Conservation (phyloP, 1,140 invertebrate genomes). For the Diorhabda carinulata region DNA sequence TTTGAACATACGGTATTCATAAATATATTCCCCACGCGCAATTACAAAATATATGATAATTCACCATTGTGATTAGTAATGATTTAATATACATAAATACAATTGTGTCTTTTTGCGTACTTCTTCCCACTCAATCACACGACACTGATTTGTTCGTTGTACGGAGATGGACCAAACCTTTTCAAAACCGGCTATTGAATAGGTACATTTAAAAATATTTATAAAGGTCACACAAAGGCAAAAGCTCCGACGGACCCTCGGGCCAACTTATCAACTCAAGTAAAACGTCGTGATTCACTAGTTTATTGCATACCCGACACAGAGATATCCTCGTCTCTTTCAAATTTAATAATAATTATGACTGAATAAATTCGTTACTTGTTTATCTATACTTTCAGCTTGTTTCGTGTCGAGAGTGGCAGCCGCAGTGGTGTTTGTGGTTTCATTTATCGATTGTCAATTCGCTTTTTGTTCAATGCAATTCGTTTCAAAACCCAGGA, state of each 20-base stretch:
- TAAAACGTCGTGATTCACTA: constrained; percentile 23
- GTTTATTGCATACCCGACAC: neutral
- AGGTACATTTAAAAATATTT: constrained; percentile 11
- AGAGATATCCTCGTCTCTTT: constrained; percentile 6
- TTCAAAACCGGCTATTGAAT: constrained; percentile 19
- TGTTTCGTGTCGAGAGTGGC: constrained; percentile 47
- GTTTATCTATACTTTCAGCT: constrained; percentile 42
- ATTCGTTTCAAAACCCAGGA: constrained; percentile 31
- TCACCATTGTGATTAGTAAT: too few species aligned
- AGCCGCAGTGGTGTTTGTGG: constrained; percentile 46
- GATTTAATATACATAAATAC: too few species aligned
- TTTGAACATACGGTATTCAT: too few species aligned
- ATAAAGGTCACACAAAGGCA: constrained; percentile 19
- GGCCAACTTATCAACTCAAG: constrained; percentile 6
- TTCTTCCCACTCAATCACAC: neutral
- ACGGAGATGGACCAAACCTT: constrained; percentile 11
- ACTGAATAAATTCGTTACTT: constrained; percentile 16
- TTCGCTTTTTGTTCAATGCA: constrained; percentile 53
- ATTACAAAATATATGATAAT: too few species aligned
- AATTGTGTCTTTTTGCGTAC: too few species aligned
- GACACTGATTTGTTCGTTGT: constrained; percentile 2
- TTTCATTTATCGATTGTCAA: constrained; percentile 52
- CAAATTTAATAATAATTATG: constrained; percentile 8
- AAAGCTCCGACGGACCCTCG: constrained; percentile 9
- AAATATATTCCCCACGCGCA: too few species aligned